Conservation (phyloP, 2,113 vertebrate genomes). For the Ursus arctos region DNA sequence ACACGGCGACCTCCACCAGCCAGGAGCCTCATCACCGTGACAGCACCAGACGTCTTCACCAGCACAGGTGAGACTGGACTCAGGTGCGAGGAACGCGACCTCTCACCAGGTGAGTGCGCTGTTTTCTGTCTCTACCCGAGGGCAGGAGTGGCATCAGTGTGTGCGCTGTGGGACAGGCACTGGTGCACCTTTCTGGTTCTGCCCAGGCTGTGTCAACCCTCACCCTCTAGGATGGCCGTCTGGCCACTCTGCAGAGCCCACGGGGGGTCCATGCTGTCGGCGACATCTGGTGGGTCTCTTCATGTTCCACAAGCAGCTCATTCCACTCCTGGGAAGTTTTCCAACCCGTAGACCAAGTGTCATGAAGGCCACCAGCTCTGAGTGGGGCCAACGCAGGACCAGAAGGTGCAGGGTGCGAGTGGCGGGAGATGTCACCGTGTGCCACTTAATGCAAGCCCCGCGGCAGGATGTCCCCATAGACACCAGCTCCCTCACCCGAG, state of each 20-base stretch:
- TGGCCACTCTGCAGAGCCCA: too few species aligned
- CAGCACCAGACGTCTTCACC: neutral
- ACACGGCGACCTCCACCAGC: fast-evolving
- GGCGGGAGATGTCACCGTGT: too few species aligned
- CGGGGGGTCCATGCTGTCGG: fast-evolving
- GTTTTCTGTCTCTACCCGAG: too few species aligned
- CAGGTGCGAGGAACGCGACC: fast-evolving
- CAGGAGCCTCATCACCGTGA: fast-evolving
- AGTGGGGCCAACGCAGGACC: neutral
- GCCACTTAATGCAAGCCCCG: fast-evolving
- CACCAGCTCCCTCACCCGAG: fast-evolving
- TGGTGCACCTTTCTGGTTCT: fast-evolving
- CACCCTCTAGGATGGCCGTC: fast-evolving
- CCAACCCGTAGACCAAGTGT: too few species aligned
- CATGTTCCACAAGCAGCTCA: fast-evolving
- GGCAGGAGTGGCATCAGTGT: fast-evolving
- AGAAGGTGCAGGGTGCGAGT: fast-evolving
- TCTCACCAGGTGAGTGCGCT: fast-evolving
- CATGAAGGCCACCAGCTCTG: too few species aligned
- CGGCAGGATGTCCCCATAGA: neutral
- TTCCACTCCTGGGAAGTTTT: neutral
- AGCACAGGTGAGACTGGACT: fast-evolving
- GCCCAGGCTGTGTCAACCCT: fast-evolving
- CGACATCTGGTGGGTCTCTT: neutral
- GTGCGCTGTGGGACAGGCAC: fast-evolving